phyloP scores from a whole-genome alignment of 2,888 invertebrate species.

The Hirtodrosophila alboralis region DNA sequence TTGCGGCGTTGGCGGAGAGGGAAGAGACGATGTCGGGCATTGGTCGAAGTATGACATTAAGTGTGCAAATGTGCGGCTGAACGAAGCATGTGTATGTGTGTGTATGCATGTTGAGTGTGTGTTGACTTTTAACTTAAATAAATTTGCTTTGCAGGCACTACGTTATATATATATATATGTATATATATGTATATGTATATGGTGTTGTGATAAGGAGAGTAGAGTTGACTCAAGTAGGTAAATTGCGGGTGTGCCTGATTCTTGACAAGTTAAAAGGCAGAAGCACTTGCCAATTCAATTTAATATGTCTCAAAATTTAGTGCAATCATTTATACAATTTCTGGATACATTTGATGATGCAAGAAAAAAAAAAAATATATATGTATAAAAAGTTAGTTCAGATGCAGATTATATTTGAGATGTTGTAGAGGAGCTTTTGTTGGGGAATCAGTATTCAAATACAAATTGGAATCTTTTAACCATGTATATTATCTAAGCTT shows the following conservation, averaged over 20 bases:
- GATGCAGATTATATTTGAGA: background rate
- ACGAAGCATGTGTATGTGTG: constrained; percentile 1
- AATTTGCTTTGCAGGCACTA: constrained; percentile 59
- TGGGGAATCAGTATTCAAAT: background rate
- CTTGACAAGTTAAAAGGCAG: constrained; percentile 32
- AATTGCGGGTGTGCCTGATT: constrained; percentile 31
- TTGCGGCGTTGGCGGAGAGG: constrained; percentile 1
- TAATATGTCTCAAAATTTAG: constrained; percentile 43
- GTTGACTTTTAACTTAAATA: constrained; percentile 70
- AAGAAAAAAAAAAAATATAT: background rate
- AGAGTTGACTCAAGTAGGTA: background rate
- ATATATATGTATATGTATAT: too few species aligned
- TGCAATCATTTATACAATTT: constrained; percentile 1
- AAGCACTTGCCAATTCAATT: constrained; percentile 40
- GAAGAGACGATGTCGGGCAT: constrained; percentile 1
- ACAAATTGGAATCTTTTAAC: too few species aligned
- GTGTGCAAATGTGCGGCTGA: constrained; percentile 49
- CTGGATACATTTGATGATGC: background rate
- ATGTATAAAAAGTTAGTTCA: too few species aligned
- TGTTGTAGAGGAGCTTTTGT: too few species aligned
- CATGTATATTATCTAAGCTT: too few species aligned
- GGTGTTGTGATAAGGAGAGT: constrained; percentile 11
- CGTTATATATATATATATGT: too few species aligned
- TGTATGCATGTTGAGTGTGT: constrained; percentile 42
- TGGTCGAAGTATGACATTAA: constrained; percentile 57